Conservation (phyloP, 2,888 invertebrate species). For the Oscheius myriophilus region DNA sequence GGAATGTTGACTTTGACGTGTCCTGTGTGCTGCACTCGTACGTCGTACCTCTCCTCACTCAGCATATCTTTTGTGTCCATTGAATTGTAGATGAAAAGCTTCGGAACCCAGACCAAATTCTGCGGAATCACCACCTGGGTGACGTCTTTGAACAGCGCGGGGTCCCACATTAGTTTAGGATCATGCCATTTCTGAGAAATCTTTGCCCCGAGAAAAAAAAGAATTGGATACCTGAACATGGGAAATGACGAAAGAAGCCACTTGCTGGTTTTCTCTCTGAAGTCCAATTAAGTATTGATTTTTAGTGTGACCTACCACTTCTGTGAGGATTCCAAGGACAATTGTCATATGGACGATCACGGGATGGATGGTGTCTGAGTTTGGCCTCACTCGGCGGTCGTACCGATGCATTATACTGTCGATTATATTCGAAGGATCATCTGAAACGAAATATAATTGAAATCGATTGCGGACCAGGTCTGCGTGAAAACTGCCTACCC, state of each 20-base stretch:
- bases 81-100: slow-evolving; percentile 67
- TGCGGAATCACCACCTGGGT: slow-evolving; percentile 64
- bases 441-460: slow-evolving; percentile 11
- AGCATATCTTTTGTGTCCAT: slow-evolving; percentile 70
- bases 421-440: slow-evolving; percentile 35
- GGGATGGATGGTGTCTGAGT: slow-evolving; percentile 52
- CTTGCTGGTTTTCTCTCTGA: slow-evolving; percentile 68
- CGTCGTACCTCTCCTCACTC: slow-evolving; percentile 64
- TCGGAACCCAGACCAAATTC: slow-evolving; percentile 65
- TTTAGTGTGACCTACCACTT: slow-evolving; percentile 51
- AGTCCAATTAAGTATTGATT: slow-evolving; percentile 22
- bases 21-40: slow-evolving; percentile 60
- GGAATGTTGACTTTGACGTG: slow-evolving; percentile 64
- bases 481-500: not conserved
- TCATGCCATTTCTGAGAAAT: slow-evolving; percentile 59
- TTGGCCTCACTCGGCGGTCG: slow-evolving; percentile 63
- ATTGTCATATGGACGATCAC: slow-evolving; percentile 66
- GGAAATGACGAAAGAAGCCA: slow-evolving; percentile 67
- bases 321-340: slow-evolving; percentile 67
- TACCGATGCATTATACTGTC: slow-evolving; percentile 54
- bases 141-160: slow-evolving; percentile 54
- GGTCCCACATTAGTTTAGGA: slow-evolving; percentile 61
- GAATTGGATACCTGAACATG: slow-evolving; percentile 56
- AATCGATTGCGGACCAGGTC: not conserved
- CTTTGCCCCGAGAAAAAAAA: not conserved